Evolutionary conservation across 2,797 vertebrate species (phyloP), one percentile per base, ranked within the genome.

Genomic region (Leuciscus waleckii): DNA sequence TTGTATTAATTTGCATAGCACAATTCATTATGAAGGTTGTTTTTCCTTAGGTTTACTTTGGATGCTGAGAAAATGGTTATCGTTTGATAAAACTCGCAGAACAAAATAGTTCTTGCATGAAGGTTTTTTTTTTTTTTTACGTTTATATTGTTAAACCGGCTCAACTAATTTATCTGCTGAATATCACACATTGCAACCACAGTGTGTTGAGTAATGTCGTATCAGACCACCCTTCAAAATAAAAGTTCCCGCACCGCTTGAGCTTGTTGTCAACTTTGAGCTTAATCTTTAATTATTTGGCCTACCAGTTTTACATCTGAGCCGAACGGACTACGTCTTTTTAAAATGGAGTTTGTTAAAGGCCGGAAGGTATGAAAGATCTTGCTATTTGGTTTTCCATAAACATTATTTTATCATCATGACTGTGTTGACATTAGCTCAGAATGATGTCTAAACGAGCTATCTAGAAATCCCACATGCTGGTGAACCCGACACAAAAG

Each of bases 251-350:
- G 6, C 46, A 11, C n/a, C 35, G 23, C 9, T 17, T 46, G 3
- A 23, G 35, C 35, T 10, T 39, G 29, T 69, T 69, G 75, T 79
- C 65, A 79, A 84, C 65, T 78, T 84, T 79, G n/a, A 61, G 37
- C n/a, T 78, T 79, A 68, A 84, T 84, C 65, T 84, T 37, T 46
- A 10, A 78, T 84, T 84, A 79, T 46, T 69, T 51, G 65, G 73
- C 71, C 71, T 54, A 54, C 49, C 65, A 7, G 65, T 46, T 70
- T 70, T 46, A 43, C 74, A 35, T 43, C 26, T 19, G 17, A 78
- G 13, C 17, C 11, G 7, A 49, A 4, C 10, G 19, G 75, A 35
- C 11, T 70, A 4, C 7, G 75, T n/a, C 19, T 70, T 70, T 84
- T 78, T 43, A 37, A 75, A 70, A 84, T 84, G 83, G 51, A 43